Base-by-base conservation (phyloP, 2,113 vertebrate genomes). In the Siphamia tubifer region DNA sequence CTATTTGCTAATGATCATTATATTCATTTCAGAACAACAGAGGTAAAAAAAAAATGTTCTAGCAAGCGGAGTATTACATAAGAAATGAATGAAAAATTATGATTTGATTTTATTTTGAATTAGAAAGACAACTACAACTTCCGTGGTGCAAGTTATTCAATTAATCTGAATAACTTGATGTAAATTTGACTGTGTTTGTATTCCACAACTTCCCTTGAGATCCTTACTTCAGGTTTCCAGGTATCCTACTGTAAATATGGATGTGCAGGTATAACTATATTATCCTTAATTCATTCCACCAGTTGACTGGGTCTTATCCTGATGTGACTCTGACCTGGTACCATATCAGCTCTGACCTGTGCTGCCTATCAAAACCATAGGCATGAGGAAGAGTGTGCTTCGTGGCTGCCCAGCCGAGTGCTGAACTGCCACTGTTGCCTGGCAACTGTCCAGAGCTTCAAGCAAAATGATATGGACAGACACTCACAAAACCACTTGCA, bases 361-460 rank as follows among this genome's bases (percentile, higher is more conserved):
- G 43, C 39, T 27, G 43, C 72, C 78, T 55, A 82, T 81, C 64
- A 70, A 65, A 84, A 81, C 74, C 80, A 70, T 10, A 56, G 67
- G 57, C 83, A 73, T 56, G 73, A 67, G 74, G 51, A 85, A 67
- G 65, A 31, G 85, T 85, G 83, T 64, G 61, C 76, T 64, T 68
- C n/a, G 48, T 40, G 63, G 67, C 66, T 57, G 82, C 65, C 85
- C 71, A 21, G 68, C 43, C 42, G 35, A 71, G 77, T 54, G 68
- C 82, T 35, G 83, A 77, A 79, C 82, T 76, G 85, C 87, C 79
- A 81, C 81, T 72, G 91, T 93, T 92, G 91, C 92, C 71, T 92
- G 90, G 92, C 90, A 93, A 93, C 92, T 81, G 72, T 82, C 85
- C 90, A 90, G 82, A 63, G 72, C 86, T 88, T 85, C 82, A 66